Percentiles rank a stretch among this genome's conserved stretches.
Conservation (phyloP, 2,113 vertebrate species). For the Accipiter virgatus region DNA sequence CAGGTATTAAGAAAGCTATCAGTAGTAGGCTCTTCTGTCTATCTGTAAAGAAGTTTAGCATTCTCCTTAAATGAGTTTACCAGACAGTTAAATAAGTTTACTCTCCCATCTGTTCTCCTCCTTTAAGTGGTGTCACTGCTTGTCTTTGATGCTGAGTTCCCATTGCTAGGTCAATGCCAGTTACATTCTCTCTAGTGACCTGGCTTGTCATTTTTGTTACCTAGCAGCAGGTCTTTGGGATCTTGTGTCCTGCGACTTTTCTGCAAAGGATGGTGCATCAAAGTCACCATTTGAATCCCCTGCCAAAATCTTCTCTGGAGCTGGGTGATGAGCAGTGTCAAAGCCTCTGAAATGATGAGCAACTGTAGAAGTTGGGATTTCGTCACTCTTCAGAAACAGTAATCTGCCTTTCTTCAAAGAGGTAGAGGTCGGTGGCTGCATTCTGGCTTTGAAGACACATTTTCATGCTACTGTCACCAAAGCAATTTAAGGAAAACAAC, state of each 20-base stretch:
- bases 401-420: neutral
- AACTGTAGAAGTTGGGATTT: neutral
- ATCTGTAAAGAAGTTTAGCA: neutral
- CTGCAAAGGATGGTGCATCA: neutral
- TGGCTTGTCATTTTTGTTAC: neutral
- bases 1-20: neutral
- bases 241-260: neutral
- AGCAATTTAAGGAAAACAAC: neutral
- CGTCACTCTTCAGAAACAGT: neutral
- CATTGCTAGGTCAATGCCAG: neutral
- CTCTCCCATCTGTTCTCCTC: neutral
- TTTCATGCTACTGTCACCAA: neutral
- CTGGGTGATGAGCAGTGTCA: neutral
- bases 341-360: neutral
- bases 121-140: neutral
- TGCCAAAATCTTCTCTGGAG: neutral
- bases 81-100: neutral
- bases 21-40: too few species aligned
- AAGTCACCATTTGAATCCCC: neutral
- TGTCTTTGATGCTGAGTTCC: neutral
- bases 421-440: neutral
- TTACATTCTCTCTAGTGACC: neutral
- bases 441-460: neutral
- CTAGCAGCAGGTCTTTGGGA: neutral
- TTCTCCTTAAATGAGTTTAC: neutral